These are phyloP conservation scores for Yasuhikotakia modesta DNA, from an alignment of 2,797 vertebrate genomes.

Conservation along the genomic window DNA sequence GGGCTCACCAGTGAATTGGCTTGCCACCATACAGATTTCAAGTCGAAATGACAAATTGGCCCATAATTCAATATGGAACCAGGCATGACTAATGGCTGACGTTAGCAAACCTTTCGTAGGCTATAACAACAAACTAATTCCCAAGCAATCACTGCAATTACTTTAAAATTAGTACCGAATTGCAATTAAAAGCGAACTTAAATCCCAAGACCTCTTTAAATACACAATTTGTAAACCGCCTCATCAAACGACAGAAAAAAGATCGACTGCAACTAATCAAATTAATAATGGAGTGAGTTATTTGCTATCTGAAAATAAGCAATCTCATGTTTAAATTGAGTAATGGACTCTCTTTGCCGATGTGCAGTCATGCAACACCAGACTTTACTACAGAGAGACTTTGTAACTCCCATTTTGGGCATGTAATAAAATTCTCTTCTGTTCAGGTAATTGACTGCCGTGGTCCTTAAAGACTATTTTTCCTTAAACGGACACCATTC, in stretches of 20 bases:
- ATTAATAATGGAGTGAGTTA: slow-evolving; percentile 43
- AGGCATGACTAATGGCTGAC: slow-evolving; percentile 31
- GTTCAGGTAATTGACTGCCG: slow-evolving; percentile 16
- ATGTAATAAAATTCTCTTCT: slow-evolving; percentile 24
- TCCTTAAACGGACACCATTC: slow-evolving; percentile 3
- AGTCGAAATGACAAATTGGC: slow-evolving; percentile 34
- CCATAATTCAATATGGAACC: slow-evolving; percentile 38
- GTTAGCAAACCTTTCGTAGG: slow-evolving; percentile 2
- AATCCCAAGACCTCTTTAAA: not conserved
- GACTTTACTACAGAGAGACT: slow-evolving; percentile 22
- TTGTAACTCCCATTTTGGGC: not conserved
- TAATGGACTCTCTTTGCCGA: slow-evolving; percentile 39
- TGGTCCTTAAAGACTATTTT: not conserved
- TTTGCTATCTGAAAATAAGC: slow-evolving; percentile 30
- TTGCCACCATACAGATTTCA: slow-evolving; percentile 12
- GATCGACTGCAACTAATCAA: slow-evolving; percentile 24
- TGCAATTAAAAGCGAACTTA: not conserved
- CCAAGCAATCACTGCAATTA: not conserved
- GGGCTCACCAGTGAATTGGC: slow-evolving; percentile 30
- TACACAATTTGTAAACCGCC: slow-evolving; percentile 21
- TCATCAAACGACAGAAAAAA: slow-evolving; percentile 33
- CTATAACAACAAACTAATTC: slow-evolving; percentile 9
- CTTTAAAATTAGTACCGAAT: not conserved
- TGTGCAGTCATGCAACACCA: slow-evolving; percentile 19
- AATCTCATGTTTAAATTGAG: slow-evolving; percentile 35